Conservation (phyloP, 1,140 invertebrate genomes). For the Medauroidea extradentata region DNA sequence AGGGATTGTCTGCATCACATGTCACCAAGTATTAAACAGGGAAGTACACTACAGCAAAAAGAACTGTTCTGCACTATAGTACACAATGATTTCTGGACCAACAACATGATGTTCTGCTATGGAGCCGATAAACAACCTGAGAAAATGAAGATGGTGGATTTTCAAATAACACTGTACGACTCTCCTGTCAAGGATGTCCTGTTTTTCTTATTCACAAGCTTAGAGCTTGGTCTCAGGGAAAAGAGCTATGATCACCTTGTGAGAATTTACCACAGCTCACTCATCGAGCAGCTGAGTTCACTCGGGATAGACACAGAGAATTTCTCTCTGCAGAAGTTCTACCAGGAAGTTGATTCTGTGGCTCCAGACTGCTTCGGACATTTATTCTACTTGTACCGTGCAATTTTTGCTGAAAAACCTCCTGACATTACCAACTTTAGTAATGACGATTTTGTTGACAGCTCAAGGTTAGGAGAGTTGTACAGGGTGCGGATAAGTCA, state of each 20-base stretch:
- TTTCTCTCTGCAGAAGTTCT: neutral
- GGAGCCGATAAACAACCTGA: neutral
- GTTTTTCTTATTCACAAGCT: conserved; percentile 6
- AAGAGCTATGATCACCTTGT: conserved; percentile 3
- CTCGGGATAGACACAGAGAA: neutral
- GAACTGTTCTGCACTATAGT: conserved; percentile 12
- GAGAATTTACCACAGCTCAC: neutral
- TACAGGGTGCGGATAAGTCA: neutral
- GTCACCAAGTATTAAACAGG: neutral
- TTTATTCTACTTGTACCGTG: neutral
- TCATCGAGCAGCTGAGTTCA: neutral
- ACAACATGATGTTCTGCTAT: conserved; percentile 14
- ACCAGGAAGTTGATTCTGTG: neutral
- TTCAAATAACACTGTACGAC: conserved; percentile 3
- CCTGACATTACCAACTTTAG: neutral
- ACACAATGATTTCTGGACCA: conserved; percentile 15
- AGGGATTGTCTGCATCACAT: neutral
- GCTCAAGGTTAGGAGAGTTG: neutral
- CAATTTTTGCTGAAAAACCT: neutral
- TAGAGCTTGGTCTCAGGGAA: neutral
- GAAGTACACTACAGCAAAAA: too few species aligned
- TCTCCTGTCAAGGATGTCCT: conserved; percentile 11
- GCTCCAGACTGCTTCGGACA: neutral
- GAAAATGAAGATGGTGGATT: conserved; percentile 12
- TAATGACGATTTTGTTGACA: neutral